Conservation (phyloP, 2,797 vertebrate genomes). For the Eremophila alpestris region DNA sequence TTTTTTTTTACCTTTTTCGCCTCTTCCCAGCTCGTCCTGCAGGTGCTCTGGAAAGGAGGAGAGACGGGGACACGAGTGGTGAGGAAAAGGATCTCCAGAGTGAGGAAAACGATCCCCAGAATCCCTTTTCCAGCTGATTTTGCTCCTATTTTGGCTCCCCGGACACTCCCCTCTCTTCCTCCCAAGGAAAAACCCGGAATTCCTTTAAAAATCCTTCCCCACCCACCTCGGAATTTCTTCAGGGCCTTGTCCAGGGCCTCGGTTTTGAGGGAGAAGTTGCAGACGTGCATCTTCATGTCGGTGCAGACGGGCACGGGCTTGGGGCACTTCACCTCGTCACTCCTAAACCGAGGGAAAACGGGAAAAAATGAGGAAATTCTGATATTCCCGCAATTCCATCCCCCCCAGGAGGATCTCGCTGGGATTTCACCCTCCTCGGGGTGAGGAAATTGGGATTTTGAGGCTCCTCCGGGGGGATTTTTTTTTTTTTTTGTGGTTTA, state of each 20-base stretch:
- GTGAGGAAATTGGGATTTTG: background rate
- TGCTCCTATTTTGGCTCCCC: too few species aligned
- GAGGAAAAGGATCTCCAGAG: too few species aligned
- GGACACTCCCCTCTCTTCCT: too few species aligned
- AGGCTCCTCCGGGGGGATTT: rapidly evolving
- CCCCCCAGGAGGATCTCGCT: rapidly evolving
- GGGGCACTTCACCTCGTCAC: conserved; percentile 9
- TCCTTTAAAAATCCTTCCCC: background rate
- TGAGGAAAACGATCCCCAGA: too few species aligned
- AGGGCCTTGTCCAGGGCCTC: conserved; percentile 68
- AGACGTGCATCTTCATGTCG: conserved; percentile 72
- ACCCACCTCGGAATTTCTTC: conserved; percentile 75
- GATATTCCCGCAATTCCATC: background rate
- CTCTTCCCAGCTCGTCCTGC: conserved; percentile 73
- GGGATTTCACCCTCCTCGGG: background rate
- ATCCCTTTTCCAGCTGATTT: too few species aligned
- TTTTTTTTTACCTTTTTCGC: conserved; percentile 73
- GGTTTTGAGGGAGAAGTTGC: conserved; percentile 75
- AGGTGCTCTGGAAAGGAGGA: conserved; percentile 66
- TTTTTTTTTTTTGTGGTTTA: too few species aligned
- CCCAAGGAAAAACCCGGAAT: too few species aligned
- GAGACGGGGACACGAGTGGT: background rate
- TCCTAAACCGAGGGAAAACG: background rate
- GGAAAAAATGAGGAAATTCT: rapidly evolving
- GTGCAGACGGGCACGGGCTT: conserved; percentile 69